Conservation (phyloP, 1,140 invertebrate genomes). For the Bombus superbus region DNA sequence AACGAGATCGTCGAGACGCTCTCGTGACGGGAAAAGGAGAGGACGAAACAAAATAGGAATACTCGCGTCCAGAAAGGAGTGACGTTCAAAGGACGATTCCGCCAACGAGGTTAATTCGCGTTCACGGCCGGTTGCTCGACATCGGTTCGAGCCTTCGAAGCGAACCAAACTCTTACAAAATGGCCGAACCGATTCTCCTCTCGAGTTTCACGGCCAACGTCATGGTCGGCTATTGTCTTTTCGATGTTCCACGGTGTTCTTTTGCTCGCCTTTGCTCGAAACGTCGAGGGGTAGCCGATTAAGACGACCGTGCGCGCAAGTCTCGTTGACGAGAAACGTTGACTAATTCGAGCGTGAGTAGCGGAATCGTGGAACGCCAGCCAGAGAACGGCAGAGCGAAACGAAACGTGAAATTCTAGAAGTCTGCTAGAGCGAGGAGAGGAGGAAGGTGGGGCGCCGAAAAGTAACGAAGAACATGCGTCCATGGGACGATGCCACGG, state of each 20-base stretch:
- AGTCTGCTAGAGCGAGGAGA: conserved; percentile 50
- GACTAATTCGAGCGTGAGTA: conserved; percentile 42
- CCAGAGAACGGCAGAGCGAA: conserved; percentile 47
- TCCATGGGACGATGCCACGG: conserved; percentile 73
- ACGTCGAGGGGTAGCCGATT: conserved; percentile 13
- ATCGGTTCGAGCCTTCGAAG: background rate
- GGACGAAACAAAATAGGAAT: background rate
- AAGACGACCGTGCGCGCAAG: background rate
- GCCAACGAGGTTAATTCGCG: background rate
- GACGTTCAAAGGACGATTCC: conserved; percentile 17
- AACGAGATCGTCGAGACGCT: too few species aligned
- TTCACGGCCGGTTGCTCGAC: conserved; percentile 36
- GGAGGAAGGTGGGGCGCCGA: conserved; percentile 15
- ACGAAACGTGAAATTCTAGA: conserved; percentile 71
- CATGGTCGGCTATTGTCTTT: conserved; percentile 25
- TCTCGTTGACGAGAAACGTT: background rate
- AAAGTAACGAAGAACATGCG: conserved; percentile 30
- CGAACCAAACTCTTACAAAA: background rate
- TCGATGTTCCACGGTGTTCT: background rate
- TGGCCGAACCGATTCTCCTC: conserved; percentile 21
- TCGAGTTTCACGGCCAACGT: conserved; percentile 30
- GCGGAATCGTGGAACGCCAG: background rate
- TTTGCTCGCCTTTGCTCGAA: background rate
- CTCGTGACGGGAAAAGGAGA: too few species aligned
- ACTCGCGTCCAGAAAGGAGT: background rate